Conservation (phyloP, 2,113 vertebrate genomes). For the Serilophus lunatus region DNA sequence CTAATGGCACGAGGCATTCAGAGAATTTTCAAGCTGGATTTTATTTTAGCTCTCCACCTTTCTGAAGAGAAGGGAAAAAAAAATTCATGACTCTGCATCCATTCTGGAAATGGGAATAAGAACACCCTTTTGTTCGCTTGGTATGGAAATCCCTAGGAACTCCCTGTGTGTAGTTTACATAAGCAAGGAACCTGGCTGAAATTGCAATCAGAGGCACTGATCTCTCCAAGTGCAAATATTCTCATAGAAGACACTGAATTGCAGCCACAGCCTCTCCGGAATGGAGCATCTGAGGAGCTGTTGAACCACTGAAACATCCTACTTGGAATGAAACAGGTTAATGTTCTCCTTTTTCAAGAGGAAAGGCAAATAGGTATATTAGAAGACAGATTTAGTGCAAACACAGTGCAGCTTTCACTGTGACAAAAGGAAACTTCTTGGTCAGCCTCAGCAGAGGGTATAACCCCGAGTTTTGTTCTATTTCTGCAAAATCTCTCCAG, state of each 20-base stretch:
- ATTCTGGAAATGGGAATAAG: neutral
- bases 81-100: neutral
- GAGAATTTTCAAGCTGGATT: neutral
- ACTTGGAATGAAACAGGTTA: neutral
- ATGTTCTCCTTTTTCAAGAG: neutral
- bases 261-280: neutral
- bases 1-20: neutral
- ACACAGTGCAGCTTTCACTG: neutral
- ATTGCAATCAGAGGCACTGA: neutral
- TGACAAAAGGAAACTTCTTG: neutral
- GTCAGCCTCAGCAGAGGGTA: neutral
- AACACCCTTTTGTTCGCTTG: neutral
- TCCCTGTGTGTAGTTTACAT: neutral
- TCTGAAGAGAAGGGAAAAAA: neutral
- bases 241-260: fast-evolving
- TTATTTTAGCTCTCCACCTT: neutral
- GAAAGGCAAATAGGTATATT: neutral
- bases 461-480: neutral
- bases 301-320: neutral
- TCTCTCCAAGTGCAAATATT: neutral
- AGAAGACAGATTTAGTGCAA: neutral
- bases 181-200: neutral
- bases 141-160: neutral
- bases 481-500: neutral
- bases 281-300: neutral